Evolutionary conservation across 2,797 vertebrate genomes (phyloP), one percentile per base, ranked within the genome.

Genomic region (Siniperca undulata): DNA sequence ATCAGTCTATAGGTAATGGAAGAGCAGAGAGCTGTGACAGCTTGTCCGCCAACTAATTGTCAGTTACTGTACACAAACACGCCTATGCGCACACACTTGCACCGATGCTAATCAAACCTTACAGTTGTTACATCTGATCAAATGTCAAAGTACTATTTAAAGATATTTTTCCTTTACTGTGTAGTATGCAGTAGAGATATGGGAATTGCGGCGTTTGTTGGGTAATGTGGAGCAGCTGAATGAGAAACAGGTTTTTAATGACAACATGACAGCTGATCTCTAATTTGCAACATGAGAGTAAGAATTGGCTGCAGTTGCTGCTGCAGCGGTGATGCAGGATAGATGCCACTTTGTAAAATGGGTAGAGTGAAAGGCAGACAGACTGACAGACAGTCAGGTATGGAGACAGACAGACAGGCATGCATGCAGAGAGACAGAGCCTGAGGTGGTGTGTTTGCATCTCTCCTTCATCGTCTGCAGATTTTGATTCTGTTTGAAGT

Each of bases 401-500:
- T 20, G 48, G 40, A 71, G 55, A 40, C 46, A 77, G 73, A 74
- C 65, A 83, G 81, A 66, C 77, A 55, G 81, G 19, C 67, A 79
- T 34, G 34, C 55, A 71, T 75, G 50, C 52, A 56, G 68, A 77
- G 66, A 79, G 85, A 86, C 66, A 36, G 65, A 85, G 90, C 86
- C 90, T 5, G 76, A 85, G 91, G 88, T 85, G 89, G 69, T 77
- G 81, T 87, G 88, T 92, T 90, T 88, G 89, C 82, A 86, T 90
- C 86, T 69, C 68, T 81, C 61, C 85, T 86, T 87, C 85, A 86
- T 90, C 48, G 55, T 88, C 77, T 85, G 66, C 89, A 87, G 85
- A 80, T 91, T 93, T 85, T 79, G 74, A 91, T 90, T 90, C 83
- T 80, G 92, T 93, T 93, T 94, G 92, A 93, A 91, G 93, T 91